These are phyloP conservation scores for Melinaea menophilus DNA, from an alignment of 2,888 invertebrate genomes.

Conservation along the genomic window DNA sequence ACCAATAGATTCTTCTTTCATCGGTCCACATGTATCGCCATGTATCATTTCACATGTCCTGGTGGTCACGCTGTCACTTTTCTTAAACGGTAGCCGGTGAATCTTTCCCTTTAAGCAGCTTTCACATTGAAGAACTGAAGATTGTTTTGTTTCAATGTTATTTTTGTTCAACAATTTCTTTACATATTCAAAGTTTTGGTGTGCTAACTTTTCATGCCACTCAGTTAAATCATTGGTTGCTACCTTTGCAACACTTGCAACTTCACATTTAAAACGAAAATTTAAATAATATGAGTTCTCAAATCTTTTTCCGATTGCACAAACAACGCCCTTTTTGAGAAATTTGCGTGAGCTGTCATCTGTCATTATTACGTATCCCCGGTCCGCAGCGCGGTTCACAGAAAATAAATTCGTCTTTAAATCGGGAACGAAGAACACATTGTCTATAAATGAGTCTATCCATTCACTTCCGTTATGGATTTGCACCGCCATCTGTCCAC, in stretches of 20 bases:
- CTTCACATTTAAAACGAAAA: conserved; percentile 25
- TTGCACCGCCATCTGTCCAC: conserved; percentile 33
- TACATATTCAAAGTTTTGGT: conserved; percentile 29
- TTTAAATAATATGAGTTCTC: conserved; percentile 29
- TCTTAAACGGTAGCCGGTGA: conserved; percentile 10
- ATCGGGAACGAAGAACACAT: conserved; percentile 30
- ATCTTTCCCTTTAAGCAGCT: conserved; percentile 33
- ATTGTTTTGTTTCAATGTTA: conserved; percentile 27
- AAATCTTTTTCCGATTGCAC: conserved; percentile 31
- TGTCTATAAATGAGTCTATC: conserved; percentile 29
- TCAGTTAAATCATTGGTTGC: conserved; percentile 13
- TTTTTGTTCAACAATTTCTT: conserved; percentile 27
- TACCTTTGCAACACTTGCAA: conserved; percentile 17
- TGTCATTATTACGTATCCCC: conserved; percentile 34
- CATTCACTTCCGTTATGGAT: conserved; percentile 27
- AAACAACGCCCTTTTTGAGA: conserved; percentile 17
- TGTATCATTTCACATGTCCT: conserved; percentile 19
- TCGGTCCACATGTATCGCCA: not conserved
- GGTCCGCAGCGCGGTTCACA: conserved; percentile 27
- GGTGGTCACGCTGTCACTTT: conserved; percentile 8
- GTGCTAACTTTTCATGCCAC: conserved; percentile 24
- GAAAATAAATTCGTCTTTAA: conserved; percentile 30
- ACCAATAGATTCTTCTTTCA: not conserved
- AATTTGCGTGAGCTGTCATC: conserved; percentile 28
- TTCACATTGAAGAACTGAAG: conserved; percentile 20